Evolutionary conservation across 2,888 invertebrate species (phyloP), one percentile per base, ranked within the genome.

Genomic region (Apamea monoglypha): DNA sequence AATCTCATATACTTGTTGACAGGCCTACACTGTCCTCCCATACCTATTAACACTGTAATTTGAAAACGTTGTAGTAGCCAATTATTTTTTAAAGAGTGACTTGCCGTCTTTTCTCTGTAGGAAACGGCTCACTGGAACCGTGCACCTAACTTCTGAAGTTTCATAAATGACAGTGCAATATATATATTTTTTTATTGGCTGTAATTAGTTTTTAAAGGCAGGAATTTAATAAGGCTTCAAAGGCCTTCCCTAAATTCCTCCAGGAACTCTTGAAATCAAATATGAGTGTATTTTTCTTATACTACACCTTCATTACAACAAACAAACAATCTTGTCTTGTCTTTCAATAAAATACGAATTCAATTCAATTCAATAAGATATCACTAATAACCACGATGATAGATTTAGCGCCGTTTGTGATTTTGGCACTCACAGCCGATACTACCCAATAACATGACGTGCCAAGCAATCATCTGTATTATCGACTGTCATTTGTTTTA

Each of bases 391-490:
- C 21, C 10, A 2, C 7, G 71, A 72, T 84, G 84, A 82, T 10
- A 40, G 63, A 82, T 83, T 82, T 83, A 82, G 78, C 79, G 84
- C 79, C 68, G 18, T 21, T 63, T 18, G 2, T 36, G 10, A 56
- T 32, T 71, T 83, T 82, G 81, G 79, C 84, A 78, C 16, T n/a
- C 44, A 67, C 47, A 40, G 25, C 29, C 56, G 21, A 56, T 40
- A 56, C 21, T 7, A 40, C 32, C 1, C 21, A 68, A 78, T 50
- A 63, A 3, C 8, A 72, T 7, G 1, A 25, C 0, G n/a, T 78
- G 71, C 78, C 71, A 83, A 81, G 36, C n/a, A 63, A 56, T 78
- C 16, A 56, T 63, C 29, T 71, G 21, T 61, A 6, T 61, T 32
- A 78, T 78, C 53, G 83, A 68, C 56, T 56, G 47, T 36, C 67